Evolutionary conservation across 2,113 vertebrate species (phyloP).

Genomic region (Burhinus bistriatus): DNA sequence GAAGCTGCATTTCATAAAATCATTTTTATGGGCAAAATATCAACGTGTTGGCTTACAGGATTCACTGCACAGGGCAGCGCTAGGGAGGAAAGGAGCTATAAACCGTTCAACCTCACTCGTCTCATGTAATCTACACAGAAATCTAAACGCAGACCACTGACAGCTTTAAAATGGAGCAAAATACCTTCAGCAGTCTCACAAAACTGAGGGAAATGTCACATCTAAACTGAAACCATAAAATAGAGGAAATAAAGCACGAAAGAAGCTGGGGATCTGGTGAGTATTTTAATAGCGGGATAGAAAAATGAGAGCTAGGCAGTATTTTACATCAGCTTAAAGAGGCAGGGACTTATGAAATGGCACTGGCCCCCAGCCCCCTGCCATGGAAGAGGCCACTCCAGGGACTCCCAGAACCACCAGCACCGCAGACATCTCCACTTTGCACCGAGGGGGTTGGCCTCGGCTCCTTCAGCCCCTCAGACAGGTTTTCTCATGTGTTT

Average conservation of each 20-base stretch:
- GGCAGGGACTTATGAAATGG: background rate
- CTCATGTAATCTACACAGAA: conserved; percentile 35
- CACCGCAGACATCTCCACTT: fast-evolving
- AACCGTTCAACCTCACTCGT: background rate
- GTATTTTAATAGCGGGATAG: background rate
- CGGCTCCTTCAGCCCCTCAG: background rate
- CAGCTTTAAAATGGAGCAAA: conserved; percentile 45
- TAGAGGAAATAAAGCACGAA: background rate
- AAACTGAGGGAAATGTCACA: conserved; percentile 7
- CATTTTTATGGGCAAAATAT: conserved; percentile 18
- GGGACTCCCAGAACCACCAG: background rate
- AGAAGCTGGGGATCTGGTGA: background rate
- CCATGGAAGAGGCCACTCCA: background rate
- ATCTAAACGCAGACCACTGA: conserved; percentile 8
- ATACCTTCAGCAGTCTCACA: conserved; percentile 20
- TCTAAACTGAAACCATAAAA: conserved; percentile 16
- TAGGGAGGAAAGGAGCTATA: conserved; percentile 1
- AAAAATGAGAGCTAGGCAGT: background rate
- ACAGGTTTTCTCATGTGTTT: background rate
- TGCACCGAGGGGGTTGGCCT: fast-evolving
- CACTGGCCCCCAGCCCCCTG: background rate
- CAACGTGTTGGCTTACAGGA: background rate
- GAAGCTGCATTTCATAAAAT: background rate
- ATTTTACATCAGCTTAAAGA: background rate
- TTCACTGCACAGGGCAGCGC: background rate